These are phyloP conservation scores for Dolichotis patagonum DNA, from an alignment of 2,113 vertebrate species.

Conservation along the genomic window DNA sequence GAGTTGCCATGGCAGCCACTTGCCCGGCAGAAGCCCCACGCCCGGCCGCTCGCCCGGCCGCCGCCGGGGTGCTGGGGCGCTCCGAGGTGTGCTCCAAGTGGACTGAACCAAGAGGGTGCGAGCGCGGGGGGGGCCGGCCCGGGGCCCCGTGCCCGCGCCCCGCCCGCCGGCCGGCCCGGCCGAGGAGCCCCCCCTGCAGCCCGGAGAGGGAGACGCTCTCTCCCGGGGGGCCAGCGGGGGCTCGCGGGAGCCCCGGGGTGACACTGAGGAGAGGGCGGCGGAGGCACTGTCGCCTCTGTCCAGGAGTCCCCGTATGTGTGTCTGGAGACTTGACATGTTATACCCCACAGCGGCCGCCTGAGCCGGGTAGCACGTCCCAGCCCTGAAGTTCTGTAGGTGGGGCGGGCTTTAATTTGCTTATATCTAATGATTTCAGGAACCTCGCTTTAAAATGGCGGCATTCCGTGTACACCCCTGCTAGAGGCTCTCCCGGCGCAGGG, in stretches of 20 bases:
- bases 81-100: conserved; percentile 61
- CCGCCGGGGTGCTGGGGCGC: conserved; percentile 63
- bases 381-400: conserved; percentile 80
- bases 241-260: neutral
- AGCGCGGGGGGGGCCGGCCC: conserved; percentile 22
- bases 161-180: neutral
- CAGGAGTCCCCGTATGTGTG: neutral
- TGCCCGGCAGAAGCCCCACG: conserved; percentile 60
- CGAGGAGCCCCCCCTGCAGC: neutral
- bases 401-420: conserved; percentile 82
- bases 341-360: conserved; percentile 69
- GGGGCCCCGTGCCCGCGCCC: neutral
- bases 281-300: neutral
- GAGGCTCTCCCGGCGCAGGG: conserved; percentile 74
- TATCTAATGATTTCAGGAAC: conserved; percentile 81
- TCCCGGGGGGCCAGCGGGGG: neutral
- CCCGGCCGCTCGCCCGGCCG: neutral
- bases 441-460: conserved; percentile 86
- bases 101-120: conserved; percentile 77
- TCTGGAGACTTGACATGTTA: conserved; percentile 73
- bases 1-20: conserved; percentile 81
- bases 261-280: neutral
- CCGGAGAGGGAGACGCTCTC: neutral
- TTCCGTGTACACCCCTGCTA: conserved; percentile 80
- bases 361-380: conserved; percentile 77